A percentile compares a stretch with the other conserved stretches of the same genome.
These are phyloP conservation scores for Stegodyphus mimosarum DNA, from an alignment of 1,140 invertebrate species.

Conservation along the genomic window DNA sequence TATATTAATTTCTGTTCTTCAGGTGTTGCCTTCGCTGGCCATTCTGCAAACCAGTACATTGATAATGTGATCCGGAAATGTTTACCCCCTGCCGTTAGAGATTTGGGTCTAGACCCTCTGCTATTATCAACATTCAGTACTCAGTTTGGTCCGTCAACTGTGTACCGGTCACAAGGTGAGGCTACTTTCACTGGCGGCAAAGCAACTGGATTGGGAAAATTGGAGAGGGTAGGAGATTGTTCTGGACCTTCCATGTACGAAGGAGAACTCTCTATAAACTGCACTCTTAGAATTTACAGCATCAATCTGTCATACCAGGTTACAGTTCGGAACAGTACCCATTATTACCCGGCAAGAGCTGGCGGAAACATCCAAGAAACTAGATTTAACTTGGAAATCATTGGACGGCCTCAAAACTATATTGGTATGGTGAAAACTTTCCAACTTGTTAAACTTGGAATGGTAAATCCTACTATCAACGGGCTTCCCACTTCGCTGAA, in stretches of 20 bases:
- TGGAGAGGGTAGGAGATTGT: constrained; percentile 12
- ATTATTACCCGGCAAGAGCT: neutral
- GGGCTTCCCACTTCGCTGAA: constrained; percentile 1
- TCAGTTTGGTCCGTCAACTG: neutral
- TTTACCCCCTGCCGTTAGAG: neutral
- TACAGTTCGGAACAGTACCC: neutral
- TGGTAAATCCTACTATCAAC: constrained; percentile 9
- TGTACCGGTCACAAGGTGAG: neutral
- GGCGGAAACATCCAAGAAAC: constrained; percentile 24
- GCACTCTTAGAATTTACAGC: constrained; percentile 1
- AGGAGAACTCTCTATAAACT: constrained; percentile 38
- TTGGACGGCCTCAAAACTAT: constrained; percentile 18
- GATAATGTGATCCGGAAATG: constrained; percentile 27
- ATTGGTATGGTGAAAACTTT: constrained; percentile 20
- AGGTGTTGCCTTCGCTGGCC: constrained; percentile 23
- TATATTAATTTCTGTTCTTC: no score
- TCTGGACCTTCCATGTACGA: neutral
- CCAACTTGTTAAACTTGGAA: constrained; percentile 12
- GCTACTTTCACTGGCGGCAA: constrained; percentile 22
- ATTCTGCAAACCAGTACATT: constrained; percentile 34
- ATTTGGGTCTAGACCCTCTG: constrained; percentile 12
- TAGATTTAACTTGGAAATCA: neutral
- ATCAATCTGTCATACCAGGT: neutral
- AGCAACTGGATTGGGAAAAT: neutral
- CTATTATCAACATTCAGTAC: neutral